phyloP scores from a whole-genome alignment of 2,888 invertebrate species.

The Tillus elongatus region DNA sequence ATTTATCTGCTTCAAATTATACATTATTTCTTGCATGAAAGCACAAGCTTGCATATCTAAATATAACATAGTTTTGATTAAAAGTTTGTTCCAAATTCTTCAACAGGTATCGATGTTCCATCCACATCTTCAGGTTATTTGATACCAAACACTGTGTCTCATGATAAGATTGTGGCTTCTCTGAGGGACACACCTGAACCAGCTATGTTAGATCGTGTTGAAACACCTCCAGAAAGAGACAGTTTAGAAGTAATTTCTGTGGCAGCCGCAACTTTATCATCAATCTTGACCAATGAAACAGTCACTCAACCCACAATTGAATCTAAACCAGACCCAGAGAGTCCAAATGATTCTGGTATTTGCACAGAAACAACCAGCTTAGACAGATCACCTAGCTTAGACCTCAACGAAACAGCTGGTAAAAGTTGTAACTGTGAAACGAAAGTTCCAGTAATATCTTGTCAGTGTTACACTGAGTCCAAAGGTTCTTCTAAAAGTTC shows the following conservation, averaged over 20 bases:
- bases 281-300: constrained; percentile 44
- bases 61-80: too few species aligned
- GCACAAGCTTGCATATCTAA: too few species aligned
- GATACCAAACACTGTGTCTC: constrained; percentile 53
- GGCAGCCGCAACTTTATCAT: constrained; percentile 53
- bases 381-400: constrained; percentile 54
- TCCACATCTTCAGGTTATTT: constrained; percentile 59
- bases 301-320: constrained; percentile 14
- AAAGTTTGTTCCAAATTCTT: too few species aligned
- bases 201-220: too few species aligned
- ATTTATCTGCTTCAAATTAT: too few species aligned
- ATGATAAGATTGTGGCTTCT: constrained; percentile 50
- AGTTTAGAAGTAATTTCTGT: constrained; percentile 52
- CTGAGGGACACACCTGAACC: constrained; percentile 10
- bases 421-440: too few species aligned
- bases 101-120: constrained; percentile 45
- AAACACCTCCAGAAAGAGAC: constrained; percentile 44
- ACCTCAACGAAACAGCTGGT: constrained; percentile 41
- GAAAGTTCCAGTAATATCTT: constrained; percentile 20
- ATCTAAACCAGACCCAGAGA: constrained; percentile 27
- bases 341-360: constrained; percentile 57
- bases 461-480: too few species aligned
- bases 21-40: too few species aligned
- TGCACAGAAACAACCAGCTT: constrained; percentile 66
- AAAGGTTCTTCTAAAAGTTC: too few species aligned